phyloP scores from a whole-genome alignment of 1,140 invertebrate species.

The Monomorium pharaonis region DNA sequence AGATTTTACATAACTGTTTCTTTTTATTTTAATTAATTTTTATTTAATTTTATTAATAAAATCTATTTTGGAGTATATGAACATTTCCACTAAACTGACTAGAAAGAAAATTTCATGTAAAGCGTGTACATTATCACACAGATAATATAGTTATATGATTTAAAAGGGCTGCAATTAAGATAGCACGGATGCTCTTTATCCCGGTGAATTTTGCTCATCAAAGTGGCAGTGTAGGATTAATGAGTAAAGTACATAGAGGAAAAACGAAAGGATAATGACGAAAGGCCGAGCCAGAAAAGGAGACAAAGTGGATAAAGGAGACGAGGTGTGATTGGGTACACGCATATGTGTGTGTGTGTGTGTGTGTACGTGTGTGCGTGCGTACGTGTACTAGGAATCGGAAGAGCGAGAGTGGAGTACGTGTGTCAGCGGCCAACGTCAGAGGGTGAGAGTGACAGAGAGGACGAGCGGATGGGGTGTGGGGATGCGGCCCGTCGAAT shows the following conservation, averaged over 20 bases:
- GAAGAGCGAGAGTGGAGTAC: neutral
- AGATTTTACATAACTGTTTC: neutral
- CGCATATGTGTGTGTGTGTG: neutral
- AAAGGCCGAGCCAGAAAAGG: neutral
- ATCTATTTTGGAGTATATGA: neutral
- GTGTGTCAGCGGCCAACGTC: slow-evolving; percentile 7
- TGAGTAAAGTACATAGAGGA: neutral
- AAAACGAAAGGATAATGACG: neutral
- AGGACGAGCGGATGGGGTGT: neutral
- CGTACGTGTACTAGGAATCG: neutral
- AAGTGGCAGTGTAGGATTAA: neutral
- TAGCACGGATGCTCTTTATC: neutral
- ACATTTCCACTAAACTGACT: neutral
- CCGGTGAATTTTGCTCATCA: neutral
- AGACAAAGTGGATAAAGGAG: neutral
- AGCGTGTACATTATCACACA: neutral
- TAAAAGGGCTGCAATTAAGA: neutral
- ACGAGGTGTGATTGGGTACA: neutral
- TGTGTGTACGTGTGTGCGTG: too few relatives aligned
- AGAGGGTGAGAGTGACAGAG: slow-evolving; percentile 30
- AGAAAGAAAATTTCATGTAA: neutral
- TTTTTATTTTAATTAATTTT: neutral
- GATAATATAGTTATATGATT: neutral
- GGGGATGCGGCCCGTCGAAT: slow-evolving; percentile 65
- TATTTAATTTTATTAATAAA: too few relatives aligned